phyloP scores from a whole-genome alignment of 2,888 invertebrate species.

The Rhodophaea formosa region DNA sequence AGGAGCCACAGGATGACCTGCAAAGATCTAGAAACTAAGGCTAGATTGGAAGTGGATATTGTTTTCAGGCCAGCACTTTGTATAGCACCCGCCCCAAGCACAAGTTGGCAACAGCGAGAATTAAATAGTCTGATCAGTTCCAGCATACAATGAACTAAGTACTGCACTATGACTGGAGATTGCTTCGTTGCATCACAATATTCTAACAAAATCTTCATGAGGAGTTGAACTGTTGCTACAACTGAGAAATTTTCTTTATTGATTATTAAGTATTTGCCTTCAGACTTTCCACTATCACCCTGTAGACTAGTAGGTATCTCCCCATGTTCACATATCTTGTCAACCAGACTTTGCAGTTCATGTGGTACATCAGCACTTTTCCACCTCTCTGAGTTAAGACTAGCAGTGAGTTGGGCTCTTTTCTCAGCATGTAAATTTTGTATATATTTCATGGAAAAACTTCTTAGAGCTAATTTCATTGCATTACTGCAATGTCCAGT shows the following conservation, averaged over 20 bases:
- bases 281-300: conserved; percentile 64
- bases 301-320: conserved; percentile 64
- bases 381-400: conserved; percentile 96
- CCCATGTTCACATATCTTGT: conserved; percentile 82
- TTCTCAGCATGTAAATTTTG: conserved; percentile 94
- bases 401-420: conserved; percentile 90
- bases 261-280: conserved; percentile 82
- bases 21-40: conserved; percentile 90
- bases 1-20: conserved; percentile 91
- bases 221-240: conserved; percentile 90
- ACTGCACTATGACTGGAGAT: conserved; percentile 89
- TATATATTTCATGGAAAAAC: conserved; percentile 94
- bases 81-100: conserved; percentile 97
- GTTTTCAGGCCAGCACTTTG: conserved; percentile 96
- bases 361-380: conserved; percentile 94
- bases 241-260: conserved; percentile 88
- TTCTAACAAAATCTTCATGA: conserved; percentile 94
- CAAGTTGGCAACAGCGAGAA: conserved; percentile 94
- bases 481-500: conserved; percentile 89
- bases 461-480: conserved; percentile 90
- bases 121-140: conserved; percentile 94
- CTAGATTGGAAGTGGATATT: conserved; percentile 96
- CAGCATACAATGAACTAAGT: conserved; percentile 91
- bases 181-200: conserved; percentile 92
- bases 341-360: conserved; percentile 93